Conservation (phyloP, 2,797 vertebrate species). For the Cercopithecus hamlyni region DNA sequence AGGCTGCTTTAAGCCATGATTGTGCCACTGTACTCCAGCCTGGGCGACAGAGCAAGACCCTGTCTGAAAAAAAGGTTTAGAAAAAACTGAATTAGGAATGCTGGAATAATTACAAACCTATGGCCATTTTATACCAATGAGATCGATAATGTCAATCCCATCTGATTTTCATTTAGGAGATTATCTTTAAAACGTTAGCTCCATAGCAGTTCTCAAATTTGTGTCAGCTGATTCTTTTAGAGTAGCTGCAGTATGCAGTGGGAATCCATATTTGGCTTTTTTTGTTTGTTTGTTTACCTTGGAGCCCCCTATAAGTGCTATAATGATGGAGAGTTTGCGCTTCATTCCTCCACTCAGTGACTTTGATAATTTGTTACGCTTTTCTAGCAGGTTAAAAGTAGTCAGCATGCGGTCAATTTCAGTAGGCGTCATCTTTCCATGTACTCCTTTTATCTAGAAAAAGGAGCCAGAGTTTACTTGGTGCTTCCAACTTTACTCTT, state of each 20-base stretch:
- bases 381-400: constrained; percentile 93
- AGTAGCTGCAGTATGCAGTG: accelerated
- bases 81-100: background rate
- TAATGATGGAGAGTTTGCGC: constrained; percentile 96
- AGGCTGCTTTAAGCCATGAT: no score
- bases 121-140: background rate
- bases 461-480: background rate
- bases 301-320: constrained; percentile 95
- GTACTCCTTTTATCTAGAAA: constrained; percentile 92
- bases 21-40: no score
- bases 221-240: background rate
- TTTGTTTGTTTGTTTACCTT: constrained; percentile 86
- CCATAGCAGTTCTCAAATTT: background rate
- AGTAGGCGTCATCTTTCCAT: constrained; percentile 85
- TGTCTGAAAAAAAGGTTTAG: no score
- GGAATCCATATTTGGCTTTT: background rate
- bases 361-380: constrained; percentile 87
- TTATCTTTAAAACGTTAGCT: background rate
- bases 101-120: background rate
- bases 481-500: background rate
- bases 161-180: background rate
- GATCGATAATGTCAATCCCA: background rate
- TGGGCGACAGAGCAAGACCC: no score
- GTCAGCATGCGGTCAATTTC: constrained; percentile 91
- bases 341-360: constrained; percentile 96